Evolutionary conservation across 2,113 vertebrate species (phyloP).

Genomic region (Sminthopsis crassicaudata): DNA sequence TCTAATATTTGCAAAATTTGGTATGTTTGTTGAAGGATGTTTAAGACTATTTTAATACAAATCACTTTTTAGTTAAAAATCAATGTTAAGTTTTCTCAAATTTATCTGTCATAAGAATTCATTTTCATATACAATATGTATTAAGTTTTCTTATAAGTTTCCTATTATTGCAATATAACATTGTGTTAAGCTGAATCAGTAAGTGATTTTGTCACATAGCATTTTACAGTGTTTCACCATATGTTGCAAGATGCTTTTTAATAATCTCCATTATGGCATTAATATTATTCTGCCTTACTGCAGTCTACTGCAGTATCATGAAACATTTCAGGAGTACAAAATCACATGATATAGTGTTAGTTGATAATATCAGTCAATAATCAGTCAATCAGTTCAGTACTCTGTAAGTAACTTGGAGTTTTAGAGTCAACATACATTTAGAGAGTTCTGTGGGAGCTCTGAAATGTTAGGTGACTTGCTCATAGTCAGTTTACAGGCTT

Average conservation of each 20-base stretch:
- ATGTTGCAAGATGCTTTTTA: constrained; percentile 21
- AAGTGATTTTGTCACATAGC: not conserved
- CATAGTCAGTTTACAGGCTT: not conserved
- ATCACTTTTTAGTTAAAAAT: constrained; percentile 22
- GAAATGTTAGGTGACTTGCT: not conserved
- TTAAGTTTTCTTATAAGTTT: constrained; percentile 58
- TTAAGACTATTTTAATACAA: constrained; percentile 18
- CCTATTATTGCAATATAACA: constrained; percentile 19
- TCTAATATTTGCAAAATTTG: constrained; percentile 26
- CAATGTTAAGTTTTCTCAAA: constrained; percentile 39
- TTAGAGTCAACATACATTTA: not conserved
- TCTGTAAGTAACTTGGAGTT: not conserved
- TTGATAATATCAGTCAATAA: not conserved
- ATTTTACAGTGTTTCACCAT: not conserved
- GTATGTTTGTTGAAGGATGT: constrained; percentile 25
- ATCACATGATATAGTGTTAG: constrained; percentile 57
- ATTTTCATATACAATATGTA: constrained; percentile 17
- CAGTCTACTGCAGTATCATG: constrained; percentile 78
- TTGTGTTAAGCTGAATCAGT: constrained; percentile 1
- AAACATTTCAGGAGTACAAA: constrained; percentile 55
- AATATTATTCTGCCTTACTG: constrained; percentile 69
- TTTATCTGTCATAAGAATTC: not conserved
- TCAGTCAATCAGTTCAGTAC: no score
- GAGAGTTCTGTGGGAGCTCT: not conserved
- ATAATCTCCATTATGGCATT: constrained; percentile 59